Evolutionary conservation across 2,888 invertebrate species (phyloP).

Genomic region (Ferdinandea cuprea): DNA sequence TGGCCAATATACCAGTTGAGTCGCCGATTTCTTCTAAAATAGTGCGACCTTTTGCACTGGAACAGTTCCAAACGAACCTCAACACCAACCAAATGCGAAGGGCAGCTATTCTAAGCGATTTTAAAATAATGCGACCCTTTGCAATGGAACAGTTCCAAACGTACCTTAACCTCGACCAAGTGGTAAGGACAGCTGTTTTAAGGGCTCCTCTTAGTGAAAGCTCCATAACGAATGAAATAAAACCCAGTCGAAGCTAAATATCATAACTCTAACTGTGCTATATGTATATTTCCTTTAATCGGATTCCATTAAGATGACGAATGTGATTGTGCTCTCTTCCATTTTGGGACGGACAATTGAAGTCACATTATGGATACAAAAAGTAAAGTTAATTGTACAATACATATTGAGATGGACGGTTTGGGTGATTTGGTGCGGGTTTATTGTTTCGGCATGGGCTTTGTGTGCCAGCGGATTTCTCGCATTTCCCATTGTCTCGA

Average conservation of each 20-base stretch:
- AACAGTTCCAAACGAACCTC: neutral
- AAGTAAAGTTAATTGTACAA: constrained; percentile 39
- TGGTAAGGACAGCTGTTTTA: neutral
- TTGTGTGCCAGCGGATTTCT: constrained; percentile 23
- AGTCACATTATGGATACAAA: constrained; percentile 37
- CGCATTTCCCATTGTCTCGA: constrained; percentile 34
- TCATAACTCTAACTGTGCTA: neutral
- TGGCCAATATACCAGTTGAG: constrained; percentile 78
- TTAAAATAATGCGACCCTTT: constrained; percentile 20
- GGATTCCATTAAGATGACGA: constrained; percentile 57
- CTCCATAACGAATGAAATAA: constrained; percentile 36
- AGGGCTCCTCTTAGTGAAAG: constrained; percentile 22
- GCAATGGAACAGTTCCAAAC: neutral
- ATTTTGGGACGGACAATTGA: constrained; percentile 38
- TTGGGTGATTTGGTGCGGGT: constrained; percentile 20
- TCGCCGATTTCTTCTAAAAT: constrained; percentile 76
- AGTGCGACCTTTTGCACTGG: neutral
- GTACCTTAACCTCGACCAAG: constrained; percentile 3
- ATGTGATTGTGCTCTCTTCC: constrained; percentile 40
- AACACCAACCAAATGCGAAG: neutral
- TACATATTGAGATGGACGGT: constrained; percentile 11
- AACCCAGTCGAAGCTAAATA: constrained; percentile 1
- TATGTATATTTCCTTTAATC: constrained; percentile 25
- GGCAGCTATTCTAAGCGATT: too few species aligned
- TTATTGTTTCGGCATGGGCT: constrained; percentile 30